Conservation (phyloP, 2,113 vertebrate genomes). For the Propithecus coquereli region DNA sequence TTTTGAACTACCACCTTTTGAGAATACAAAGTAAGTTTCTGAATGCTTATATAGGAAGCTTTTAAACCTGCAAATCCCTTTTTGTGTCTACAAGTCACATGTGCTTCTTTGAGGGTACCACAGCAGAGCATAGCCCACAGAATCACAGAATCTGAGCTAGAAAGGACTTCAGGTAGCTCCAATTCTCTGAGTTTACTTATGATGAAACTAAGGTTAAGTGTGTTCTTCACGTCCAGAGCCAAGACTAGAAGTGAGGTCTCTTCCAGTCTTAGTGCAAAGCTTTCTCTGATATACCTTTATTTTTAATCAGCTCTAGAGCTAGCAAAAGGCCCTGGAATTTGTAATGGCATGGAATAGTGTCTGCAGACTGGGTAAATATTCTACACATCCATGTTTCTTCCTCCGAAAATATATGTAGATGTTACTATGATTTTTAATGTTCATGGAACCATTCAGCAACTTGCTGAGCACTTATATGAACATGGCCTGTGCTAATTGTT, state of each 20-base stretch:
- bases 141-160: not conserved
- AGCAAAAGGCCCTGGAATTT: not conserved
- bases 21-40: constrained; percentile 40
- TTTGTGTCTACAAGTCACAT: not conserved
- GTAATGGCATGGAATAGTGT: not conserved
- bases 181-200: not conserved
- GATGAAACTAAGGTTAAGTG: not conserved
- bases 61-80: constrained; percentile 22
- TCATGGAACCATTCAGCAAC: not conserved
- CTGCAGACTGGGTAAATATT: not conserved
- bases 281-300: not conserved
- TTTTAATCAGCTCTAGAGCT: not conserved
- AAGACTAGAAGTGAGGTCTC: not conserved
- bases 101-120: not conserved
- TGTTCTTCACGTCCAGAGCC: not conserved
- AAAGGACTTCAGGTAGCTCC: not conserved
- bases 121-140: not conserved
- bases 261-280: not conserved
- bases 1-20: constrained; percentile 51
- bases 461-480: not conserved
- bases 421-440: not conserved
- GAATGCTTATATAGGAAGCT: constrained; percentile 28
- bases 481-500: not conserved
- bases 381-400: not conserved
- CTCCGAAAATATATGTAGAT: not conserved